A percentile compares a stretch with the other conserved stretches of the same genome.
These are phyloP conservation scores for Sparus aurata DNA, from an alignment of 2,797 vertebrate species.

Conservation along the genomic window DNA sequence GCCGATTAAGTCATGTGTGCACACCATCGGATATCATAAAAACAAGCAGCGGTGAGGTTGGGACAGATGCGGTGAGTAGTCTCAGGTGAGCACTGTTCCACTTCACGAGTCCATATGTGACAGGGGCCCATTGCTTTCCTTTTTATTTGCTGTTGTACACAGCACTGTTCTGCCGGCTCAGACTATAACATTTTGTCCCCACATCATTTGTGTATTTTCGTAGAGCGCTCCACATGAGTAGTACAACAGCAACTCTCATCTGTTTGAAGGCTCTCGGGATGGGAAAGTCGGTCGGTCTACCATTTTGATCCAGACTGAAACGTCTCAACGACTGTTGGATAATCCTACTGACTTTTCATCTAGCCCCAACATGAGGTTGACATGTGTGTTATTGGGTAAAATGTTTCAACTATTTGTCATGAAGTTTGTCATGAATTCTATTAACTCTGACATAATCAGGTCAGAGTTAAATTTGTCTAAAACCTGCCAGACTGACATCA, in stretches of 20 bases:
- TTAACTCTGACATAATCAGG: not conserved
- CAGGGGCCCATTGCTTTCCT: constrained; percentile 16
- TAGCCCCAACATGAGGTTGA: not conserved
- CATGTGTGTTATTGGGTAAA: not conserved
- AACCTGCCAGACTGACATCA: not conserved
- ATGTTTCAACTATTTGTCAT: too few species aligned
- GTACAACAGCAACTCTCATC: not conserved
- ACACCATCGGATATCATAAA: constrained; percentile 23
- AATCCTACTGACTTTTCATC: not conserved
- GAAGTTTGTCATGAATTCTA: not conserved
- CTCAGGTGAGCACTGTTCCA: constrained; percentile 73
- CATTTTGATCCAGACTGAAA: not conserved
- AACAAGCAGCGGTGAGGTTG: constrained; percentile 31
- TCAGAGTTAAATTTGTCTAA: not conserved
- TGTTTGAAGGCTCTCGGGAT: not conserved
- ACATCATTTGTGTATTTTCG: not conserved
- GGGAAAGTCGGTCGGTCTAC: too few species aligned
- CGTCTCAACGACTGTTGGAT: not conserved
- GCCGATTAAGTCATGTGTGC: constrained; percentile 50
- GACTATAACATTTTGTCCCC: not conserved
- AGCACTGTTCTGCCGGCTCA: constrained; percentile 24
- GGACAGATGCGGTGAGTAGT: constrained; percentile 69
- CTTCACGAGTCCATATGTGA: constrained; percentile 62
- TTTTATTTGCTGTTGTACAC: constrained; percentile 27
- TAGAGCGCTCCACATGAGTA: not conserved